A percentile compares a stretch with the other conserved stretches of the same genome.
phyloP scores from a whole-genome alignment of 2,888 invertebrate species.

The Philereme vetulata region DNA sequence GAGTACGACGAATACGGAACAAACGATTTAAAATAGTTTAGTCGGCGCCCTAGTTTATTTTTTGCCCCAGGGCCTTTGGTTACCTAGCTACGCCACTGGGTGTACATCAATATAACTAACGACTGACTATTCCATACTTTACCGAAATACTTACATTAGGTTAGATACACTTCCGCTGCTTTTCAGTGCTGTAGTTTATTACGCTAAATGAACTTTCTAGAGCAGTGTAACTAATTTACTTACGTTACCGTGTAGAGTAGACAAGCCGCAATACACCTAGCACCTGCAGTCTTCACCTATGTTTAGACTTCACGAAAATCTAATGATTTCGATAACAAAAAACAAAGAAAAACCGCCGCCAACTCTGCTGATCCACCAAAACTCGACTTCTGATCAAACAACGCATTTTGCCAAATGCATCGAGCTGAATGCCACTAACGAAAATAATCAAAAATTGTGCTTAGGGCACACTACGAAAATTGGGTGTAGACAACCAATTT shows the following conservation, averaged over 20 bases:
- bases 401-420: too few relatives aligned
- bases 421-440: not conserved
- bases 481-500: not conserved
- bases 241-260: conserved; percentile 2
- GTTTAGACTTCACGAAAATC: not conserved
- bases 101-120: not conserved
- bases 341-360: not conserved
- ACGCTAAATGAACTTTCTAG: not conserved
- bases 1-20: too few relatives aligned
- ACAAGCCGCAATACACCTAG: conserved; percentile 1
- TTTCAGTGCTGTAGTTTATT: conserved; percentile 1
- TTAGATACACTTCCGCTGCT: not conserved
- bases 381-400: not conserved
- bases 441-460: not conserved
- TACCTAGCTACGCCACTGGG: too few relatives aligned
- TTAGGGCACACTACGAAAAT: not conserved
- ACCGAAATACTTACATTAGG: conserved; percentile 12
- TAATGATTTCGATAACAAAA: not conserved
- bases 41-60: too few relatives aligned
- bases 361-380: not conserved
- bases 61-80: too few relatives aligned
- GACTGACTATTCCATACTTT: not conserved
- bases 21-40: too few relatives aligned
- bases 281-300: conserved; percentile 1
- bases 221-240: conserved; percentile 4